These are phyloP conservation scores for Netelia fuscicornis DNA, from an alignment of 2,888 invertebrate species.

Conservation along the genomic window DNA sequence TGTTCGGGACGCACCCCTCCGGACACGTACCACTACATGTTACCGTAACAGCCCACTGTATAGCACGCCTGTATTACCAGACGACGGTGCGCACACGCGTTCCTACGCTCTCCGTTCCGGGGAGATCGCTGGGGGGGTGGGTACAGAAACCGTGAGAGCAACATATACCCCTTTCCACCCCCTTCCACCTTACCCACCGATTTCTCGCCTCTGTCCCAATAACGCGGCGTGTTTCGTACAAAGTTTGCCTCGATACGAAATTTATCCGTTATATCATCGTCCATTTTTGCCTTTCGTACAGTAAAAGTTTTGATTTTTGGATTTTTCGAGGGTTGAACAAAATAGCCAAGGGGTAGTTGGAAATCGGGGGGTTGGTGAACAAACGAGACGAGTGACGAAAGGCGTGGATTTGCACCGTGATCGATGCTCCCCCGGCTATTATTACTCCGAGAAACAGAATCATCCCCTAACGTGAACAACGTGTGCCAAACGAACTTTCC, in stretches of 20 bases:
- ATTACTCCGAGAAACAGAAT: conserved; percentile 79
- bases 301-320: not conserved
- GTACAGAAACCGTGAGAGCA: conserved; percentile 38
- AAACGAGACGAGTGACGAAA: conserved; percentile 55
- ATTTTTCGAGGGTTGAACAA: not conserved
- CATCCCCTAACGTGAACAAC: conserved; percentile 52
- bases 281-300: not conserved
- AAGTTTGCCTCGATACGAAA: conserved; percentile 55
- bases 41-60: conserved; percentile 53
- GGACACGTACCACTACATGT: conserved; percentile 70
- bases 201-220: conserved; percentile 17
- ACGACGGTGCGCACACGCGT: conserved; percentile 68
- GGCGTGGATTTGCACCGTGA: conserved; percentile 74
- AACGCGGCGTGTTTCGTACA: conserved; percentile 57
- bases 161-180: conserved; percentile 35
- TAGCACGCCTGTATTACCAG: conserved; percentile 44
- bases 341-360: not conserved
- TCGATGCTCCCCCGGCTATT: conserved; percentile 81
- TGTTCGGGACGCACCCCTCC: conserved; percentile 84
- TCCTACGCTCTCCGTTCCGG: conserved; percentile 46
- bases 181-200: conserved; percentile 21
- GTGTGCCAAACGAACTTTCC: conserved; percentile 36
- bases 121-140: conserved; percentile 39
- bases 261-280: conserved; percentile 23
- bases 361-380: conserved; percentile 4